Evolutionary conservation across 2,113 vertebrate genomes (phyloP).

Genomic region (Amphiprion ocellaris): DNA sequence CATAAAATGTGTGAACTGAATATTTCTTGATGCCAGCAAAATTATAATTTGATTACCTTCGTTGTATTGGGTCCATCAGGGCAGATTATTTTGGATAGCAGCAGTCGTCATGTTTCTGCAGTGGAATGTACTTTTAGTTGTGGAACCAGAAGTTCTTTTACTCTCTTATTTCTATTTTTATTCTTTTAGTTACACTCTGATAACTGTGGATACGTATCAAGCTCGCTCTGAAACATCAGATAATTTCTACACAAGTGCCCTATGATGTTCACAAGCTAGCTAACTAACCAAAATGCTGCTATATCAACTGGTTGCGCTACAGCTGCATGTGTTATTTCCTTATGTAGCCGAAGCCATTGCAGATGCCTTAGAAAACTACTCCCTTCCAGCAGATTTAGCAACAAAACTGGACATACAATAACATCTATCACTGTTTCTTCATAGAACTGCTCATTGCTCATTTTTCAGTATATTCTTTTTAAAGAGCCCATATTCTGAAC

Average conservation of each 20-base stretch:
- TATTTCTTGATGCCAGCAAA: background rate
- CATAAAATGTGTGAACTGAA: background rate
- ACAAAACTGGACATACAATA: background rate
- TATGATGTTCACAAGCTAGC: slow-evolving; percentile 34
- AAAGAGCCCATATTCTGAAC: no score
- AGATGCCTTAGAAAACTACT: slow-evolving; percentile 40
- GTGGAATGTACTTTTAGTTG: background rate
- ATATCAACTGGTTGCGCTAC: slow-evolving; percentile 10
- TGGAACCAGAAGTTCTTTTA: background rate
- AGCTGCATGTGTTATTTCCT: background rate
- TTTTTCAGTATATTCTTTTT: no score
- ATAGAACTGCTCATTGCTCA: no score
- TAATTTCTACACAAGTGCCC: slow-evolving; percentile 42
- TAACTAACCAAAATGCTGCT: slow-evolving; percentile 53
- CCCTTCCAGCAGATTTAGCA: background rate
- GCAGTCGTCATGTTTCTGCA: background rate
- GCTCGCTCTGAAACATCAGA: background rate
- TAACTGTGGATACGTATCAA: background rate
- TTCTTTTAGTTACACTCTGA: no score
- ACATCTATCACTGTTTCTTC: no score
- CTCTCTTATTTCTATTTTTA: background rate
- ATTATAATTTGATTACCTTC: background rate
- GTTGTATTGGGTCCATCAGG: no score
- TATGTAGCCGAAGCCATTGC: slow-evolving; percentile 7
- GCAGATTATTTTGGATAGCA: background rate